Evolutionary conservation across 2,797 vertebrate genomes (phyloP).

Genomic region (Amphiprion clarkii): DNA sequence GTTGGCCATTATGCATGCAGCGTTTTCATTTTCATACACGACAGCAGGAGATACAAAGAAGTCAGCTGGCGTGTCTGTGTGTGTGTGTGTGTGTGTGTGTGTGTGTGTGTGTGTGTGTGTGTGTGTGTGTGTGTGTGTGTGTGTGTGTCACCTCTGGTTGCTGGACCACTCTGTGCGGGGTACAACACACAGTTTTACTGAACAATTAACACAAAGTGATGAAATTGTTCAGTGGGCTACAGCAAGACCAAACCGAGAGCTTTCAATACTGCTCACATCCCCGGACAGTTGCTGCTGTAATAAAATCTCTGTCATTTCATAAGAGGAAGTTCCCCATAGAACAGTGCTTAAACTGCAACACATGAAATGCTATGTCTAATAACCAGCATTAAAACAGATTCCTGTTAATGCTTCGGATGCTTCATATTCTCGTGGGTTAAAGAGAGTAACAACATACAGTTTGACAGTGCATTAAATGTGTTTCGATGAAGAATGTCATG

Average conservation of each 20-base stretch:
- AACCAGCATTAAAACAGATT: constrained; percentile 44
- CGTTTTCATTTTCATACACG: constrained; percentile 60
- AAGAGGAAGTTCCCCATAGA: constrained; percentile 46
- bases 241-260: constrained; percentile 20
- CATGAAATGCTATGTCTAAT: constrained; percentile 44
- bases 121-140: constrained; percentile 10
- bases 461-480: neutral
- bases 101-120: constrained; percentile 22
- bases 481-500: too few relatives aligned
- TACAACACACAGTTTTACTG: constrained; percentile 13
- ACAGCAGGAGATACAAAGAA: constrained; percentile 56
- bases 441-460: constrained; percentile 9
- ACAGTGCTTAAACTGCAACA: constrained; percentile 38
- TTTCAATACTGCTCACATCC: constrained; percentile 36
- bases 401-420: constrained; percentile 22
- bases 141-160: constrained; percentile 34
- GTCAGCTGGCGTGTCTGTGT: constrained; percentile 40
- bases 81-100: constrained; percentile 27
- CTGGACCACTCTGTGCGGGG: constrained; percentile 16
- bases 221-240: constrained; percentile 42
- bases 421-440: constrained; percentile 16
- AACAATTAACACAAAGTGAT: constrained; percentile 54
- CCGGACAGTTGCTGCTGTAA: constrained; percentile 42
- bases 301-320: constrained; percentile 42
- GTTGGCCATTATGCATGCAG: constrained; percentile 62